Conservation (phyloP, 1,140 invertebrate species). For the Sycophaga agraensis region DNA sequence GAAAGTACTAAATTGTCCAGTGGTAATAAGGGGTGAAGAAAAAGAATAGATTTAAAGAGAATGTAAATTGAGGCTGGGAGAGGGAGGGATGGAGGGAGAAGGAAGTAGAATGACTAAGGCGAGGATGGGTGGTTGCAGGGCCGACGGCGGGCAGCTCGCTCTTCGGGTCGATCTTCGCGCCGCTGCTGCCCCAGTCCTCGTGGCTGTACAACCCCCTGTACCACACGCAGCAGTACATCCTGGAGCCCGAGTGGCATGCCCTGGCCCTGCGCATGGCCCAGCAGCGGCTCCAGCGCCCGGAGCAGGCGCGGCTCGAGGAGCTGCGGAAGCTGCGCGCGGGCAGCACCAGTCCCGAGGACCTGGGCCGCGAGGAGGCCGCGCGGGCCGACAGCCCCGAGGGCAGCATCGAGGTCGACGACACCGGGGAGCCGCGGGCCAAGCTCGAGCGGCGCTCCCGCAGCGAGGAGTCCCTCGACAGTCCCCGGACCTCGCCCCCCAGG, state of each 20-base stretch:
- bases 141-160: constrained; percentile 51
- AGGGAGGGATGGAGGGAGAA: too few relatives aligned
- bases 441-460: constrained; percentile 36
- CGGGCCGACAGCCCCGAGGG: constrained; percentile 49
- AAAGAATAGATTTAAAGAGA: too few relatives aligned
- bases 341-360: constrained; percentile 45
- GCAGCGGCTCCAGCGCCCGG: constrained; percentile 52
- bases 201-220: constrained; percentile 55
- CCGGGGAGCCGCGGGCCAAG: constrained; percentile 44
- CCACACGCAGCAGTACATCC: constrained; percentile 51
- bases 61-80: too few relatives aligned
- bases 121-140: too few relatives aligned
- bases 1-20: too few relatives aligned
- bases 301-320: constrained; percentile 43
- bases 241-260: constrained; percentile 55
- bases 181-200: constrained; percentile 50
- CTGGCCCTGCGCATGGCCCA: constrained; percentile 54
- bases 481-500: constrained; percentile 39
- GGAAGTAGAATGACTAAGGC: too few relatives aligned
- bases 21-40: too few relatives aligned
- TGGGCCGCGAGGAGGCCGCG: constrained; percentile 39
- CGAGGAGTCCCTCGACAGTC: constrained; percentile 50
- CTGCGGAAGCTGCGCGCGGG: constrained; percentile 44
- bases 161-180: constrained; percentile 55
- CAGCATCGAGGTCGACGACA: constrained; percentile 55